Percentiles rank a stretch among this genome's conserved stretches.
These are phyloP conservation scores for Epinephelus cyanopodus DNA, from an alignment of 2,113 vertebrate species.

Conservation along the genomic window DNA sequence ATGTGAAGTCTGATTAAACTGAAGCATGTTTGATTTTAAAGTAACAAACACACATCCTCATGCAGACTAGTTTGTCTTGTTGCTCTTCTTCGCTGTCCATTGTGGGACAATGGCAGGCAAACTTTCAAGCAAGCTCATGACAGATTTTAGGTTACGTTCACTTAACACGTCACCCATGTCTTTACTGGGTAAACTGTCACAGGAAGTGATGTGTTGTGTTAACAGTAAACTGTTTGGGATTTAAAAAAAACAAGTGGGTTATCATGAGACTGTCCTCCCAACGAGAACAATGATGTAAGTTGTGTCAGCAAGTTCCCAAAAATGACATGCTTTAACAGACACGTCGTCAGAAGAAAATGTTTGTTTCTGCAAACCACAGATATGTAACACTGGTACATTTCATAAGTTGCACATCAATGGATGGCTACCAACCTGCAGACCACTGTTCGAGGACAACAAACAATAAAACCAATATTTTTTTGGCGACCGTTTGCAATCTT, in stretches of 20 bases:
- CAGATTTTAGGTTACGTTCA: too few relatives aligned
- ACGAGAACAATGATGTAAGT: not conserved
- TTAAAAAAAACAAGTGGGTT: not conserved
- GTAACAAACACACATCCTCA: not conserved
- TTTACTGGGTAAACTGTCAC: slow-evolving; percentile 4
- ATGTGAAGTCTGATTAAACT: not conserved
- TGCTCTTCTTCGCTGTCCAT: not conserved
- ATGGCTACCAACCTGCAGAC: too few relatives aligned
- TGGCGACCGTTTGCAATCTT: too few relatives aligned
- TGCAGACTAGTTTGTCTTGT: not conserved
- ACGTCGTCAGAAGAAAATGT: too few relatives aligned
- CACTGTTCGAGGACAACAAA: too few relatives aligned
- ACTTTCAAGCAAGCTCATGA: not conserved
- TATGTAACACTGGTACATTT: too few relatives aligned
- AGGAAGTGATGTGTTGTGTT: not conserved
- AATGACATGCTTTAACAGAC: too few relatives aligned
- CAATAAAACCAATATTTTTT: too few relatives aligned
- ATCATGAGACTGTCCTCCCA: not conserved
- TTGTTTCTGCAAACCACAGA: too few relatives aligned
- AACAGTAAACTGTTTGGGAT: not conserved
- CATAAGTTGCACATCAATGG: too few relatives aligned
- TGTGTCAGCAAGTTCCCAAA: not conserved
- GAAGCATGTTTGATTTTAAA: not conserved
- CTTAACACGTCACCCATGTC: not conserved
- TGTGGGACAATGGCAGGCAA: too few relatives aligned